These are phyloP conservation scores for Anadara kagoshimensis DNA, from an alignment of 1,140 invertebrate species.

Conservation along the genomic window DNA sequence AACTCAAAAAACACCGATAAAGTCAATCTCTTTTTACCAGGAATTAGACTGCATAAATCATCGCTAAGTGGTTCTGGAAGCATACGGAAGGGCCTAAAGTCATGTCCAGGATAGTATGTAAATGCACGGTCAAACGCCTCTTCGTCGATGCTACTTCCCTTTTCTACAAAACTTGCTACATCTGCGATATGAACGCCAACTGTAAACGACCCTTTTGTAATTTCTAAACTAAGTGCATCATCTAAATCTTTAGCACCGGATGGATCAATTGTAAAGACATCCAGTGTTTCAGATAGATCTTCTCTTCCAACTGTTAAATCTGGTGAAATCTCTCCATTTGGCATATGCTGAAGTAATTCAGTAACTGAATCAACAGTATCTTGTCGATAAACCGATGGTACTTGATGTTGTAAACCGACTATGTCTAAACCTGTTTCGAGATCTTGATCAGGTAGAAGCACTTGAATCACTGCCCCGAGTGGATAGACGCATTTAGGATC, in stretches of 20 bases:
- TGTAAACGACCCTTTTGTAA: conserved; percentile 25
- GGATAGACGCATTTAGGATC: conserved; percentile 19
- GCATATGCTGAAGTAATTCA: conserved; percentile 6
- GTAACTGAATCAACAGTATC: conserved; percentile 21
- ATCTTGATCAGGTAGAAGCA: conserved; percentile 17
- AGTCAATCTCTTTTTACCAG: conserved; percentile 57
- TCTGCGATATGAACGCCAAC: conserved; percentile 72
- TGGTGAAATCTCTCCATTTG: conserved; percentile 12
- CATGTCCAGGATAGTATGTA: conserved; percentile 65
- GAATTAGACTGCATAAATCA: conserved; percentile 71
- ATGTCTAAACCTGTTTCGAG: conserved; percentile 30
- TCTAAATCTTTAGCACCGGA: conserved; percentile 98
- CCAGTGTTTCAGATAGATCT: conserved; percentile 78
- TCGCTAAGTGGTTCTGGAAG: conserved; percentile 70
- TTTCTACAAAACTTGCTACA: conserved; percentile 62
- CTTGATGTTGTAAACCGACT: conserved; percentile 25
- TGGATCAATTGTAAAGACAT: conserved; percentile 93
- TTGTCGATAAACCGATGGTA: conserved; percentile 31
- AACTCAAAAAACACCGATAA: conserved; percentile 57
- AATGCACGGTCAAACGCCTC: conserved; percentile 64
- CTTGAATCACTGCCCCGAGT: conserved; percentile 33
- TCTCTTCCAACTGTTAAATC: background rate
- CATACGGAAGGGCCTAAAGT: conserved; percentile 67
- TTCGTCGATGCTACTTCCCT: conserved; percentile 56
- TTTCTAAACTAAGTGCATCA: conserved; percentile 88